These are phyloP conservation scores for Amaurobius ferox DNA, from an alignment of 2,888 invertebrate species.

Conservation along the genomic window DNA sequence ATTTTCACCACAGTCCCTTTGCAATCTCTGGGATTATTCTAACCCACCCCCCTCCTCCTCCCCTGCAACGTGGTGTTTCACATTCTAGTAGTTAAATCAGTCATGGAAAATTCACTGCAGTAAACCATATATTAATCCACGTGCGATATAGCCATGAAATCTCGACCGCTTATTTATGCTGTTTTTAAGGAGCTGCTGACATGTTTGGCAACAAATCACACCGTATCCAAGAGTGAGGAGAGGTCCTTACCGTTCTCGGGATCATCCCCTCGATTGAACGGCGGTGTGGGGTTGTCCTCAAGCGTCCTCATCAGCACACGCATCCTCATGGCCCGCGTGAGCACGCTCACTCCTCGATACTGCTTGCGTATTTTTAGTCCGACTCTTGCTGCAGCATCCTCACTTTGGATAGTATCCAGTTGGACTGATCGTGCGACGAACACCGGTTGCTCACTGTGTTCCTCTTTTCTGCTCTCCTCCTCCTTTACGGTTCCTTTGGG, in stretches of 20 bases:
- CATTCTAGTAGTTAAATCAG: no score
- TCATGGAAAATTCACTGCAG: no score
- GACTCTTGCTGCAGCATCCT: not conserved
- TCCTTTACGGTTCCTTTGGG: not conserved
- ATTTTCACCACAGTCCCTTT: no score
- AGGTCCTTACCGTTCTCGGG: slow-evolving; percentile 62
- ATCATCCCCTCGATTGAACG: slow-evolving; percentile 59
- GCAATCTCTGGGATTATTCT: no score
- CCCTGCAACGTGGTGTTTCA: no score
- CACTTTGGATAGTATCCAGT: slow-evolving; percentile 23
- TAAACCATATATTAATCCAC: no score
- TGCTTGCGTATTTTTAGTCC: slow-evolving; percentile 58
- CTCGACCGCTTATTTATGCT: no score
- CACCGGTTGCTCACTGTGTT: slow-evolving; percentile 10
- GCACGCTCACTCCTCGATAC: slow-evolving; percentile 14
- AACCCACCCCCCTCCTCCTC: no score
- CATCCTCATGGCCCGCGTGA: slow-evolving; percentile 41
- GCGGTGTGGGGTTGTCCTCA: slow-evolving; percentile 31
- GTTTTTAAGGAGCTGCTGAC: not conserved
- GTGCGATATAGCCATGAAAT: no score
- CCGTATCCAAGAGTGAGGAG: slow-evolving; percentile 12
- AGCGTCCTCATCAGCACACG: slow-evolving; percentile 40
- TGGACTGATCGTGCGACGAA: slow-evolving; percentile 13
- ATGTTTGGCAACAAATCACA: slow-evolving; percentile 10
- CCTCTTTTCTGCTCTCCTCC: not conserved